A percentile compares a stretch with the other conserved stretches of the same genome.
Evolutionary conservation across 2,888 invertebrate species (phyloP).

Genomic region (Parelbella ahira): DNA sequence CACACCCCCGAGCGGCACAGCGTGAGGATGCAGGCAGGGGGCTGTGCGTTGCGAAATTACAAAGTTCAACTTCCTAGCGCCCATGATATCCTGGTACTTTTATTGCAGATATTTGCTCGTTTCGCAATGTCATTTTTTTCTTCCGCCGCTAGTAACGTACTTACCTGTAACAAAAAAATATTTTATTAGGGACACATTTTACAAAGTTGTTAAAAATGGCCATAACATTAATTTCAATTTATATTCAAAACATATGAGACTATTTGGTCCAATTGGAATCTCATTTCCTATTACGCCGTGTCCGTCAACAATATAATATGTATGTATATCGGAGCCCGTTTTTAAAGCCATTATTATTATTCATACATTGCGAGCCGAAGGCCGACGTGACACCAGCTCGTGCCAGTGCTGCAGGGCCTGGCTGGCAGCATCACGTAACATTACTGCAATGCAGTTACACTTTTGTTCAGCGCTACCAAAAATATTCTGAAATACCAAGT

Average conservation of each 20-base stretch:
- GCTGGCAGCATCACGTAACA: constrained; percentile 61
- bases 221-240: too few relatives aligned
- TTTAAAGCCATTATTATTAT: too few relatives aligned
- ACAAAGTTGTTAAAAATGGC: too few relatives aligned
- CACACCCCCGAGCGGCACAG: constrained; percentile 35
- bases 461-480: constrained; percentile 34
- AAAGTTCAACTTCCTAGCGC: constrained; percentile 43
- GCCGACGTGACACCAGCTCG: constrained; percentile 14
- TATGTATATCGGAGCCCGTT: too few relatives aligned
- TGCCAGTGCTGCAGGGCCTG: constrained; percentile 31
- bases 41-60: constrained; percentile 49
- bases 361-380: neutral
- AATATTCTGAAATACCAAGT: constrained; percentile 28
- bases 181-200: too few relatives aligned
- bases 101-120: constrained; percentile 44
- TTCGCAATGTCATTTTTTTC: constrained; percentile 1
- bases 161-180: constrained; percentile 49
- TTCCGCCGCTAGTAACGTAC: constrained; percentile 31
- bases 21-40: constrained; percentile 28
- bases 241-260: too few relatives aligned
- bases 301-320: too few relatives aligned
- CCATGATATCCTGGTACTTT: constrained; percentile 54
- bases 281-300: too few relatives aligned
- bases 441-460: constrained; percentile 64
- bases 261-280: too few relatives aligned